Percentiles rank a stretch among this genome's conserved stretches.
These are phyloP conservation scores for Forbesichthys papilliferus DNA, from an alignment of 2,113 vertebrate genomes.

Conservation along the genomic window DNA sequence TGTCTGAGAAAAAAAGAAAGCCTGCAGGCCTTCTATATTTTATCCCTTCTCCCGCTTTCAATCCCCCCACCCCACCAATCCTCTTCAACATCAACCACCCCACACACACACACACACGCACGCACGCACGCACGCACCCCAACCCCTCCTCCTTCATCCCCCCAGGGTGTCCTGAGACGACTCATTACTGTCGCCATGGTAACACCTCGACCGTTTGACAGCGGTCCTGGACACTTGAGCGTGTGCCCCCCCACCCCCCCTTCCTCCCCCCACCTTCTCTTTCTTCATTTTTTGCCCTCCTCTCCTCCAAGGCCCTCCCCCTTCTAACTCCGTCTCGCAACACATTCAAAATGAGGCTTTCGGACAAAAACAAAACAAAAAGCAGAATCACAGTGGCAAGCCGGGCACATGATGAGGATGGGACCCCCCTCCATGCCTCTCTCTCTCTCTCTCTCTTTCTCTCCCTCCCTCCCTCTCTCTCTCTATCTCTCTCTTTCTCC, in stretches of 20 bases:
- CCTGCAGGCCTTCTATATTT: conserved; percentile 59
- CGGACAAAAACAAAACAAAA: not conserved
- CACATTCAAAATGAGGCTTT: not conserved
- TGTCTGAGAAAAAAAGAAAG: conserved; percentile 39
- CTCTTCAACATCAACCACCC: too few relatives aligned
- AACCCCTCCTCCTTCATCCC: conserved; percentile 53
- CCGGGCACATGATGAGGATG: conserved; percentile 74
- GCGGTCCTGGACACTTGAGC: conserved; percentile 57
- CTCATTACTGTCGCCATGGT: conserved; percentile 77
- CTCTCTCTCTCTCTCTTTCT: conserved; percentile 1
- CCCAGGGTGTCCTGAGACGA: conserved; percentile 74
- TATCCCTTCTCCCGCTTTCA: conserved; percentile 53
- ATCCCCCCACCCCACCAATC: conserved; percentile 17
- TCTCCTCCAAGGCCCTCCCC: conserved; percentile 48
- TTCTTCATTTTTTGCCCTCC: conserved; percentile 37
- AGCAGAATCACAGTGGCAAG: conserved; percentile 73
- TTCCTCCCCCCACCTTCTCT: conserved; percentile 42
- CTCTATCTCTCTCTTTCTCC: conserved; percentile 1
- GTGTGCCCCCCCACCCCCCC: not conserved
- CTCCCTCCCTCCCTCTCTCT: conserved; percentile 39
- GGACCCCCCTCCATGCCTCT: conserved; percentile 33
- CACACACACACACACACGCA: not conserved
- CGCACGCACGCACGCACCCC: conserved; percentile 7
- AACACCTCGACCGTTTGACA: conserved; percentile 75
- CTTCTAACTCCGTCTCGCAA: conserved; percentile 24